Evolutionary conservation across 1,140 invertebrate species (phyloP).

Genomic region (Ceratitis capitata): DNA sequence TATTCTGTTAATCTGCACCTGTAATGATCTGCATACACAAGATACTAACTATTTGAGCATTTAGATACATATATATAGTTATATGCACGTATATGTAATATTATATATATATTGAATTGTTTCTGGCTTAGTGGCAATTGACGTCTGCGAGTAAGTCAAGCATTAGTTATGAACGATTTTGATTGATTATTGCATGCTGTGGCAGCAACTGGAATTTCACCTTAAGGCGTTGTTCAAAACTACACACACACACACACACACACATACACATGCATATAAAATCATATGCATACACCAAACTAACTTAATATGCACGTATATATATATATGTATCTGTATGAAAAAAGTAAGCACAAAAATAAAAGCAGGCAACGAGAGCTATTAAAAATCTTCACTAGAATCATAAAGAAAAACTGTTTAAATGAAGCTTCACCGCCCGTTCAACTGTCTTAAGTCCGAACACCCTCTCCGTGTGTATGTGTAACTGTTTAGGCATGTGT

Average conservation of each 20-base stretch:
- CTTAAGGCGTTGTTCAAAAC: not conserved
- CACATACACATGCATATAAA: not conserved
- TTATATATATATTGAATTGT: not conserved
- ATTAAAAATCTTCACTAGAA: slow-evolving; percentile 4
- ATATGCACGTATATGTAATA: not conserved
- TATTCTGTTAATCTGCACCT: not conserved
- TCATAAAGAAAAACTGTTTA: not conserved
- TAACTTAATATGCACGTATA: no score
- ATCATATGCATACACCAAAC: not conserved
- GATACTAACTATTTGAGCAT: not conserved
- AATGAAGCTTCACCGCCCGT: not conserved
- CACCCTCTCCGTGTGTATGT: no score
- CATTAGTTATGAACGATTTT: slow-evolving; percentile 27
- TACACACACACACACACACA: not conserved
- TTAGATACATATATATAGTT: not conserved
- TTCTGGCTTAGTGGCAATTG: not conserved
- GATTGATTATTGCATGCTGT: slow-evolving; percentile 33
- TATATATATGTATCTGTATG: no score
- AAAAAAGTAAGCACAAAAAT: not conserved
- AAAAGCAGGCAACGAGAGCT: not conserved
- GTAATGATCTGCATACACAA: not conserved
- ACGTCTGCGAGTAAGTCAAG: no score
- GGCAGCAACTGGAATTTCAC: slow-evolving; percentile 31
- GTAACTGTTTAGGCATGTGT: no score
- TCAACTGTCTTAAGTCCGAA: not conserved